phyloP scores from a whole-genome alignment of 2,797 vertebrate genomes.

The Parauchenoglanis ngamensis region DNA sequence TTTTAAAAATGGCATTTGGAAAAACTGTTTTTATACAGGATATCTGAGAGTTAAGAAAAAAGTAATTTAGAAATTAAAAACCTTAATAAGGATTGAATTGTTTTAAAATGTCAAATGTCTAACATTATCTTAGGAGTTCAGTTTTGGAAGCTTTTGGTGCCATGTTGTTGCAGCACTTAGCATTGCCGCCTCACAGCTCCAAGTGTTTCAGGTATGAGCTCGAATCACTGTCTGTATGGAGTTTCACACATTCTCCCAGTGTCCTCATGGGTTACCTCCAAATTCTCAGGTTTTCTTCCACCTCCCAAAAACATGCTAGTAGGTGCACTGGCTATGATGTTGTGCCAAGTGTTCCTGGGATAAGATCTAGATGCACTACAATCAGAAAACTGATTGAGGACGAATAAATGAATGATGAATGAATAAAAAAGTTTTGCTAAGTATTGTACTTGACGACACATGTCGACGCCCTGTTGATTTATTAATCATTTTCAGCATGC shows the following conservation, averaged over 20 bases:
- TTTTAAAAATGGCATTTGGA: background rate
- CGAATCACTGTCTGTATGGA: background rate
- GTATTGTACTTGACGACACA: background rate
- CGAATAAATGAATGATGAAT: background rate
- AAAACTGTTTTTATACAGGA: background rate
- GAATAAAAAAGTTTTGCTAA: background rate
- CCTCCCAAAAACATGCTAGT: background rate
- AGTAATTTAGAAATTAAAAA: background rate
- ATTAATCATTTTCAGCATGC: constrained; percentile 57
- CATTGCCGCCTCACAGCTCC: background rate
- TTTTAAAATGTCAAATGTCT: background rate
- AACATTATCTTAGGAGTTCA: background rate
- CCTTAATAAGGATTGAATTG: background rate
- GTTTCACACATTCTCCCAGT: background rate
- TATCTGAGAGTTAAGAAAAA: background rate
- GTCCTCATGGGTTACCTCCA: background rate
- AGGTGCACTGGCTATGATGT: background rate
- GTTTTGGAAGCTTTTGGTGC: background rate
- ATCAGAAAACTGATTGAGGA: background rate
- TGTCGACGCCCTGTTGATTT: background rate
- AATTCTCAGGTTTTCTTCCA: background rate
- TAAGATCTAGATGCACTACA: too few species aligned
- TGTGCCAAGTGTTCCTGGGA: background rate
- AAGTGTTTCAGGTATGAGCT: background rate
- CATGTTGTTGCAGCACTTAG: background rate